Evolutionary conservation across 2,888 invertebrate species (phyloP).

Genomic region (Conchocele bisecta): DNA sequence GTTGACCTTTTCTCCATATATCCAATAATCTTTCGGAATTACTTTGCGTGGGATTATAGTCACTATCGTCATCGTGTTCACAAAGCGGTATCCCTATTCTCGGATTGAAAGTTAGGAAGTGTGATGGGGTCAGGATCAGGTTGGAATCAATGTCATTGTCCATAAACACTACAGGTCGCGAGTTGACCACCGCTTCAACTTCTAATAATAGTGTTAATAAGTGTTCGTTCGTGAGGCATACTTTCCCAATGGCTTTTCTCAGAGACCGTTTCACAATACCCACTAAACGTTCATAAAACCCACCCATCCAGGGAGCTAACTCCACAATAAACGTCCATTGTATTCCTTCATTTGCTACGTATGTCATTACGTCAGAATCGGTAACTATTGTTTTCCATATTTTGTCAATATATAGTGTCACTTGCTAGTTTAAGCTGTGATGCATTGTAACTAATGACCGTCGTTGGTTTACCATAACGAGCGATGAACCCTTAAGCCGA

Average conservation of each 20-base stretch:
- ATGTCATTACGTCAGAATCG: no score
- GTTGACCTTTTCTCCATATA: slow-evolving; percentile 3
- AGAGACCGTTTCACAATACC: no score
- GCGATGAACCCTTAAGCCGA: slow-evolving; percentile 18
- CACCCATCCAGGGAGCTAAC: no score
- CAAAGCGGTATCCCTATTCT: not conserved
- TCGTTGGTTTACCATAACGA: not conserved
- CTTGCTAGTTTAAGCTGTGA: not conserved
- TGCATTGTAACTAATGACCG: slow-evolving; percentile 10
- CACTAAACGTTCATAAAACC: no score
- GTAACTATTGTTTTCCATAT: no score
- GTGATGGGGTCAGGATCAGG: not conserved
- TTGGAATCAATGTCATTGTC: not conserved
- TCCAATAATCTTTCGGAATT: not conserved
- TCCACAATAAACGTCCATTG: no score
- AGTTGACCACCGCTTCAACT: no score
- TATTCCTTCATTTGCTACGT: no score
- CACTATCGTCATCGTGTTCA: not conserved
- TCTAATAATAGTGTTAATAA: no score
- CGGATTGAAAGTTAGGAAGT: not conserved
- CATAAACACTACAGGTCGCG: not conserved
- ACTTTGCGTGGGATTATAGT: not conserved
- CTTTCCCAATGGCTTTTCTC: no score
- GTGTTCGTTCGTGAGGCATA: no score
- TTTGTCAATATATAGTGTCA: not conserved